Evolutionary conservation across 2,797 vertebrate genomes (phyloP), one percentile per base, ranked within the genome.

Genomic region (Helostoma temminkii): DNA sequence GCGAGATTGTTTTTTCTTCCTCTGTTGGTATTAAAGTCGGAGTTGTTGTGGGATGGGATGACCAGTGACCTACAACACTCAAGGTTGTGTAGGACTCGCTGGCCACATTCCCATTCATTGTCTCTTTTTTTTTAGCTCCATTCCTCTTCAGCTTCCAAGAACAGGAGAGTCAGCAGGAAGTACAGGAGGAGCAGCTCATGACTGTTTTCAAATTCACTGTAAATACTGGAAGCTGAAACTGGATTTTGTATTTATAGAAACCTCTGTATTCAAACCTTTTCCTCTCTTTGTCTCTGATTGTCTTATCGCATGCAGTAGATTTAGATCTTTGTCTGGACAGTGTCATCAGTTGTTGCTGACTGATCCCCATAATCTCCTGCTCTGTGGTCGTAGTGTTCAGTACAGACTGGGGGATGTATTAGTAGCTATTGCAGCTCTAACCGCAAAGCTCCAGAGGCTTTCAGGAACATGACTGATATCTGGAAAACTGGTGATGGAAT

Each of bases 21-120:
- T 24, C 50, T 59, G 69, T 45, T 67, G 39, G 22, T 68, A 74
- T 76, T 42, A 49, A 52, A 66, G 72, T 60, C 68, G 77, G 72
- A 84, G 75, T 30, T 56, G 70, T 66, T 78, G 78, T 74, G 47
- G 63, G 66, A 47, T 62, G 67, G 61, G 64, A 58, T 69, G 68
- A 83, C 25, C 24, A 1, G 52, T 54, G 63, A 84, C 81, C 82
- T 41, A 36, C 48, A 66, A 47, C 53, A 68, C 32, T 73, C 63
- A 45, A 74, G 84, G 82, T 80, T 69, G 26, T 8, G 11, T 32
- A 22, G 77, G 78, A 65, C 63, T 58, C 10, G 5, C 59, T 65
- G 85, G 76, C 61, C 16, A 6, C 2, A 0, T 54, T 85, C 72
- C 71, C 58, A 21, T 56, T 83, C 71, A 87, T 86, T 91, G 50